phyloP scores from a whole-genome alignment of 2,113 vertebrate genomes.

The Agapornis roseicollis region DNA sequence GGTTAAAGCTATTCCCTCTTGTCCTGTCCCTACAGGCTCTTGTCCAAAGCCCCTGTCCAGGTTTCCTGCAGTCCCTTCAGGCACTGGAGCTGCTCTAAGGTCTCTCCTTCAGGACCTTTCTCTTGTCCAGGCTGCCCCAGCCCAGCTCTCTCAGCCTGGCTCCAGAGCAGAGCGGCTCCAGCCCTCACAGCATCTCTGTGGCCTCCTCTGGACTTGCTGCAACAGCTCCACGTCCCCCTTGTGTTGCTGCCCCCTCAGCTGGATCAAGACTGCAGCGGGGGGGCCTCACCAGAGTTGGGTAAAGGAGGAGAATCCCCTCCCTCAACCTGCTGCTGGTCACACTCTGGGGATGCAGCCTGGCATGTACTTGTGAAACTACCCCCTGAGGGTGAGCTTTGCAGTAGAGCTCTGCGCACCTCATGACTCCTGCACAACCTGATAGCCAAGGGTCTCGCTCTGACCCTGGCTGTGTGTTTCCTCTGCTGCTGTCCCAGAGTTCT shows the following conservation, averaged over 20 bases:
- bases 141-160: neutral
- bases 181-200: neutral
- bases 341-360: neutral
- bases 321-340: neutral
- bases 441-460: rapidly evolving
- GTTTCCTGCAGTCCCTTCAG: too few relatives aligned
- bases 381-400: neutral
- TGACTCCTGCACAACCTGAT: neutral
- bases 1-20: too few relatives aligned
- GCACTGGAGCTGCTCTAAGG: too few relatives aligned
- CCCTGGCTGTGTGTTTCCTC: neutral
- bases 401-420: neutral
- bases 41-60: too few relatives aligned
- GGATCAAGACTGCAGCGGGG: neutral
- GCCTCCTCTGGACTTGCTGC: neutral
- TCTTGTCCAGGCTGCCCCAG: neutral
- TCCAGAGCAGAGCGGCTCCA: neutral
- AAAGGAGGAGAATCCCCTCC: neutral
- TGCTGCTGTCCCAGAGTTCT: neutral
- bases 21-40: too few relatives aligned
- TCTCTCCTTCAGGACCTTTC: neutral
- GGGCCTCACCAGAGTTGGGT: neutral
- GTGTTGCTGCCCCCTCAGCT: neutral
- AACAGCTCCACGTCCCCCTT: neutral
- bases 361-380: neutral